Evolutionary conservation across 2,888 invertebrate genomes (phyloP).

Genomic region (Mystacides longicornis): DNA sequence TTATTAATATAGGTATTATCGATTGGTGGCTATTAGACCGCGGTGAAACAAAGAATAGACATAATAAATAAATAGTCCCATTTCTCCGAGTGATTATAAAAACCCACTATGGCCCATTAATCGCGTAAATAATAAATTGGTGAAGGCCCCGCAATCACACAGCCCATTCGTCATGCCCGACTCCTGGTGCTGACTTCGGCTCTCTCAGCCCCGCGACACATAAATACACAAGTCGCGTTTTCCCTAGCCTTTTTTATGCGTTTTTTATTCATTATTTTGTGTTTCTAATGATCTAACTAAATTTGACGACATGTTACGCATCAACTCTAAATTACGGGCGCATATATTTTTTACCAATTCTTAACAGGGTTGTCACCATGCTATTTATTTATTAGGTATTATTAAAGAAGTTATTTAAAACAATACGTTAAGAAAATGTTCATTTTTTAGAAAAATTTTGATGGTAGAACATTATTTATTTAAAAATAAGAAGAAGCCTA

Average conservation of each 20-base stretch:
- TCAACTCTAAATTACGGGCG: background rate
- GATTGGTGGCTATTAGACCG: no score
- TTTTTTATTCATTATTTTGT: background rate
- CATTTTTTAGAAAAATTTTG: no score
- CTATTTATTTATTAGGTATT: no score
- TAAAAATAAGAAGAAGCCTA: no score
- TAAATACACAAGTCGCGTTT: background rate
- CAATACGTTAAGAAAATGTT: no score
- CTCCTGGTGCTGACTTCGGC: background rate
- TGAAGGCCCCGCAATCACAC: conserved; percentile 12
- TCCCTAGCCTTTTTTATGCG: background rate
- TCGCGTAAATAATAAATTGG: background rate
- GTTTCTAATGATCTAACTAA: background rate
- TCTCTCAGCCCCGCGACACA: no score
- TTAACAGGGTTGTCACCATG: background rate
- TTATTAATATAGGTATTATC: no score
- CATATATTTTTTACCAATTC: background rate
- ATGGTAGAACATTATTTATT: no score
- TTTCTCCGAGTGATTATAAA: no score
- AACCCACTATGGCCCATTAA: background rate
- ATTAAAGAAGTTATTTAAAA: no score
- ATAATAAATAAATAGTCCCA: no score
- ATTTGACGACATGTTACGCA: background rate
- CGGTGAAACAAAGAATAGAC: no score
- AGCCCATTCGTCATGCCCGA: conserved; percentile 16